These are phyloP conservation scores for Carassius auratus DNA, from an alignment of 2,113 vertebrate species.

Conservation along the genomic window DNA sequence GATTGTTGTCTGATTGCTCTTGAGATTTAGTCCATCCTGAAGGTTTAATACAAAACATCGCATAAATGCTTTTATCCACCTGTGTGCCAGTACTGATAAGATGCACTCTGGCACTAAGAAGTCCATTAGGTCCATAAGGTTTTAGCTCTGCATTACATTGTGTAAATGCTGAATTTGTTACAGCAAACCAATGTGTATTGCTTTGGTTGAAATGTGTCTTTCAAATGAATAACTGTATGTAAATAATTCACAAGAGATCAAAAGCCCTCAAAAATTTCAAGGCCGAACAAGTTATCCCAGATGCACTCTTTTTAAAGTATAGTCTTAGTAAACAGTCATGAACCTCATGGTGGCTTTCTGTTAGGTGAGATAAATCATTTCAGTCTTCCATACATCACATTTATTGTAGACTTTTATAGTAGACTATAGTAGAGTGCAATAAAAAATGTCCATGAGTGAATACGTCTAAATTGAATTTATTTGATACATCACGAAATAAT, in stretches of 20 bases:
- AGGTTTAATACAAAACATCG: background rate
- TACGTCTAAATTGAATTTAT: background rate
- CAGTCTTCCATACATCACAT: background rate
- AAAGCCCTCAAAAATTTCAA: background rate
- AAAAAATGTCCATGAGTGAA: background rate
- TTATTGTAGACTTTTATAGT: background rate
- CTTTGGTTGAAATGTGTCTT: constrained; percentile 4
- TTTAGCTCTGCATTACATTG: background rate
- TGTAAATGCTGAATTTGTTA: background rate
- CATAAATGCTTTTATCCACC: background rate
- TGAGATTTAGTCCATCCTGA: background rate
- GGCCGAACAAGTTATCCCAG: background rate
- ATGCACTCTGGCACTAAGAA: background rate
- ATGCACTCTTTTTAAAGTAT: background rate
- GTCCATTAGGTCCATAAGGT: background rate
- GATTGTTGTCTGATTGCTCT: background rate
- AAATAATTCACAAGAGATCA: background rate
- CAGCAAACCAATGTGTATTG: background rate
- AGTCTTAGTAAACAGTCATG: background rate
- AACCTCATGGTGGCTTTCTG: background rate
- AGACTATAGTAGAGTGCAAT: background rate
- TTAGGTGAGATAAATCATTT: background rate
- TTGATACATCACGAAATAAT: background rate
- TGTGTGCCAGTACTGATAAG: background rate
- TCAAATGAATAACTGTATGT: background rate